These are phyloP conservation scores for Pontoporia blainvillei DNA, from an alignment of 2,113 vertebrate species.

Conservation along the genomic window DNA sequence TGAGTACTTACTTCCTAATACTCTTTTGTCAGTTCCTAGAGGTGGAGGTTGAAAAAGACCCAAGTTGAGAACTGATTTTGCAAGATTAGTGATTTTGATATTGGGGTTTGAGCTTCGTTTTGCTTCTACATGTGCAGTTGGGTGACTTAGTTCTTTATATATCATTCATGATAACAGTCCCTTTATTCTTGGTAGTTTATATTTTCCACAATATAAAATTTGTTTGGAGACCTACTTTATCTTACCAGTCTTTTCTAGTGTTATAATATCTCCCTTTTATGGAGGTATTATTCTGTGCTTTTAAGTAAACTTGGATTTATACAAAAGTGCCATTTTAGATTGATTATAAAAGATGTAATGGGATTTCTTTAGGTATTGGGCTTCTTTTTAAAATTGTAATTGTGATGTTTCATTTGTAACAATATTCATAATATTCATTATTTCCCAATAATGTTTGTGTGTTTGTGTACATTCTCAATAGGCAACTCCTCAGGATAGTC, in stretches of 20 bases:
- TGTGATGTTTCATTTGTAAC: not conserved
- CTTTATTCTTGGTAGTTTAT: not conserved
- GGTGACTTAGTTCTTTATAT: not conserved
- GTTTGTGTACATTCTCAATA: conserved; percentile 43
- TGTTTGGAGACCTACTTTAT: not conserved
- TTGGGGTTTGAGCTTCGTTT: not conserved
- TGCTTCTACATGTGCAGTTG: not conserved
- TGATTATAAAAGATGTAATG: not conserved
- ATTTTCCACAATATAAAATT: not conserved
- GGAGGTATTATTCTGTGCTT: not conserved
- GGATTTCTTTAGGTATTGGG: not conserved
- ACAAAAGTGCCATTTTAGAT: not conserved
- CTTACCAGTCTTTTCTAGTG: not conserved
- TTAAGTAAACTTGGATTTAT: conserved; percentile 2
- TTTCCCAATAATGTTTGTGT: not conserved
- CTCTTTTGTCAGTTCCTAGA: not conserved
- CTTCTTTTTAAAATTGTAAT: not conserved
- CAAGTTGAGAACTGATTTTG: not conserved
- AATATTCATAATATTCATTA: not conserved
- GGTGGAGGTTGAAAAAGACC: not conserved
- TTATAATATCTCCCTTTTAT: not conserved
- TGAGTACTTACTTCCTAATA: not conserved
- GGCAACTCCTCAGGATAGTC: conserved; percentile 87
- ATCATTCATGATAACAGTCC: not conserved
- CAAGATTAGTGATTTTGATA: not conserved